Evolutionary conservation across 2,797 vertebrate genomes (phyloP).

Genomic region (Thunnus albacares): DNA sequence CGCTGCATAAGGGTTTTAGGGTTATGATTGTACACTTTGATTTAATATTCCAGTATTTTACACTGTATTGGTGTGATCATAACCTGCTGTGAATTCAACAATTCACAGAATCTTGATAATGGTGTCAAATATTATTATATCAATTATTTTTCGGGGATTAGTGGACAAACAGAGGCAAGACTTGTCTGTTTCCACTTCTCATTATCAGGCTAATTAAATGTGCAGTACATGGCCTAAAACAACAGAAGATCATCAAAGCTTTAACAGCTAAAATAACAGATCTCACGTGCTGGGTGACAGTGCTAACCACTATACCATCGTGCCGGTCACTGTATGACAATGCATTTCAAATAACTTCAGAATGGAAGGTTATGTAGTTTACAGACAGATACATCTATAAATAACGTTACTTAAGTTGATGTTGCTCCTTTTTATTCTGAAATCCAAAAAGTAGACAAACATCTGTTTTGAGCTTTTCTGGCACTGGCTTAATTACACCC

Average conservation of each 20-base stretch:
- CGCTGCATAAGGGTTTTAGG: background rate
- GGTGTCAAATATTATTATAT: too few relatives aligned
- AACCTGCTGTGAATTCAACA: background rate
- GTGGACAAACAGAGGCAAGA: background rate
- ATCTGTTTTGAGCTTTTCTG: constrained; percentile 8
- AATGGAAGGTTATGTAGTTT: background rate
- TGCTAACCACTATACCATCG: too few relatives aligned
- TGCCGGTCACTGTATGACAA: background rate
- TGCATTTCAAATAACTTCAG: background rate
- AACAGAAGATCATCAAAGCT: too few relatives aligned
- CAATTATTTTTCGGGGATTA: background rate
- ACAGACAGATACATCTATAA: background rate
- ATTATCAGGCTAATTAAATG: background rate
- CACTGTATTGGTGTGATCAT: background rate
- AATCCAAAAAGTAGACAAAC: background rate
- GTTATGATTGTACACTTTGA: background rate
- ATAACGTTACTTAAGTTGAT: background rate
- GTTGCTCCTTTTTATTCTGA: constrained; percentile 4
- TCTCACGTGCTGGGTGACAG: too few relatives aligned
- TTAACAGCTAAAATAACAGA: too few relatives aligned
- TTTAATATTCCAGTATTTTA: background rate
- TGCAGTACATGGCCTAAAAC: background rate
- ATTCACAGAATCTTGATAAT: background rate
- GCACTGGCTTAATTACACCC: background rate
- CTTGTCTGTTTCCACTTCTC: background rate